A percentile compares a stretch with the other conserved stretches of the same genome.
phyloP scores from a whole-genome alignment of 1,140 invertebrate genomes.

The Magallana gigas region DNA sequence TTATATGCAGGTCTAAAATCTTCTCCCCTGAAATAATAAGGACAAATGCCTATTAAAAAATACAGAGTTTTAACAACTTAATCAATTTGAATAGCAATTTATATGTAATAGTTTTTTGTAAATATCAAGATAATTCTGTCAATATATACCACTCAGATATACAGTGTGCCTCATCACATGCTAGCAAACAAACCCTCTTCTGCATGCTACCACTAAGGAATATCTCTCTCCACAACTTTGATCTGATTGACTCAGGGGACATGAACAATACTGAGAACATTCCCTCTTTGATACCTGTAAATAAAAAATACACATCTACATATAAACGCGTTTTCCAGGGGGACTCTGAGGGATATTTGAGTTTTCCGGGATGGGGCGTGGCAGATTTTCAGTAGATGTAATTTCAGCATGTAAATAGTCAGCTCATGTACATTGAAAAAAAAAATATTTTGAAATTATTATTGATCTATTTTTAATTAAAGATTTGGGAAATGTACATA shows the following conservation, averaged over 20 bases:
- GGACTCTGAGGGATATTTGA: no score
- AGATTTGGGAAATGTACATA: neutral
- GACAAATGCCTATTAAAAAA: neutral
- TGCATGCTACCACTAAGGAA: neutral
- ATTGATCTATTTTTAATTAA: neutral
- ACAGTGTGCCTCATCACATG: constrained; percentile 22
- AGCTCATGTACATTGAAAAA: no score
- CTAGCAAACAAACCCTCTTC: neutral
- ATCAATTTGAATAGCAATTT: neutral
- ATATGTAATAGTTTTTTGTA: neutral
- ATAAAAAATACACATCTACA: neutral
- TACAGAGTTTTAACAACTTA: neutral
- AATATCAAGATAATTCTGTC: neutral
- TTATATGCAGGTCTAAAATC: constrained; percentile 38
- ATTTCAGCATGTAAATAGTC: no score
- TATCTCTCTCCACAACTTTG: neutral
- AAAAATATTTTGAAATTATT: neutral
- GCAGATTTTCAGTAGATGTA: no score
- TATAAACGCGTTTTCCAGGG: neutral
- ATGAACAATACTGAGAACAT: neutral
- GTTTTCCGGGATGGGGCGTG: no score
- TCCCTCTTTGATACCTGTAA: constrained; percentile 1
- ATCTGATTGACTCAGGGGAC: neutral
- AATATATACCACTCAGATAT: neutral
- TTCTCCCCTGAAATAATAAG: constrained; percentile 35